A percentile compares a stretch with the other conserved stretches of the same genome.
phyloP scores from a whole-genome alignment of 2,888 invertebrate species.

The Fragum fragum region DNA sequence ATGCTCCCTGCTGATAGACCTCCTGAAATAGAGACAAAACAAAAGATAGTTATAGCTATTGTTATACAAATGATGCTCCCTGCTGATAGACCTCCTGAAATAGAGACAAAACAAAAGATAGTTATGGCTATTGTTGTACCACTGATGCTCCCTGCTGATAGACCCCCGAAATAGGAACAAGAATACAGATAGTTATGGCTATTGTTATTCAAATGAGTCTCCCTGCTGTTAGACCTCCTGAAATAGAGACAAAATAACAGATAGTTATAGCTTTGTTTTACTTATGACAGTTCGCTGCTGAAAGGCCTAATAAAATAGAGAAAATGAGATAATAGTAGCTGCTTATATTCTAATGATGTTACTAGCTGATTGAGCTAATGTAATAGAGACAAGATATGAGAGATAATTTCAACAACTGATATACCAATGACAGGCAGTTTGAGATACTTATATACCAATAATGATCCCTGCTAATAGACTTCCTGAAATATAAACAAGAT shows the following conservation, averaged over 20 bases:
- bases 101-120: constrained; percentile 8
- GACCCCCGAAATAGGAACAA: not conserved
- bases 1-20: constrained; percentile 46
- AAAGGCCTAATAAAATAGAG: not conserved
- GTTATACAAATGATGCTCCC: constrained; percentile 61
- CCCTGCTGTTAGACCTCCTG: too few species aligned
- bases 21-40: not conserved
- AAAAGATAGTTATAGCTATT: constrained; percentile 37
- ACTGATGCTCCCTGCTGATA: constrained; percentile 50
- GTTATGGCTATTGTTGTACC: constrained; percentile 56
- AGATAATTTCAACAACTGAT: constrained; percentile 42
- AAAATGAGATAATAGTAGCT: constrained; percentile 35
- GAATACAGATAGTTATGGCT: too few species aligned
- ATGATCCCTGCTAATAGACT: constrained; percentile 45
- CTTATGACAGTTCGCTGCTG: constrained; percentile 56
- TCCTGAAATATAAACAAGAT: not conserved
- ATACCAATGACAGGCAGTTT: constrained; percentile 60
- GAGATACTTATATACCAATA: too few species aligned
- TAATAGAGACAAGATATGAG: not conserved
- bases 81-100: constrained; percentile 23
- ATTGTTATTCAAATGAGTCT: too few species aligned
- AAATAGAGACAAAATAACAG: not conserved
- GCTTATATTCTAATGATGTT: constrained; percentile 59
- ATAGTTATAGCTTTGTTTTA: constrained; percentile 48
- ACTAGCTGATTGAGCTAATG: constrained; percentile 30